Evolutionary conservation across 1,140 invertebrate species (phyloP), one percentile per base, ranked within the genome.

Genomic region (Potamilus streckersoni): DNA sequence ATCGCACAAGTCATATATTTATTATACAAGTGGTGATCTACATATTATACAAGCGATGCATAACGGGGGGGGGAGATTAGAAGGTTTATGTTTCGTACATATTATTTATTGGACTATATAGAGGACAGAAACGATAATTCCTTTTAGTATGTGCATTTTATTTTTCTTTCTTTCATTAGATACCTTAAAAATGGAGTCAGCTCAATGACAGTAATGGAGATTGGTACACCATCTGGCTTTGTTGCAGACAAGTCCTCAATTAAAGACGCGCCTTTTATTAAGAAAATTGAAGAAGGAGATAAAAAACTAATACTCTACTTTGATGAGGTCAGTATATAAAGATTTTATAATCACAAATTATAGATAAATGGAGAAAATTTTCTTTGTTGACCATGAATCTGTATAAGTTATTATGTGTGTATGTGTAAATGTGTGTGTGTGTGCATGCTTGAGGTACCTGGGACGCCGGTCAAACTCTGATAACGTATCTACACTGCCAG

Each of bases 291-390:
- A 88, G 94, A 93, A 0, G 93, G 92, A 5, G 92, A 95, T 75
- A 95, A 94, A 2, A 93, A 94, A 83, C 92, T 96, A 38, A 89
- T 95, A 38, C 90, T 96, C 19, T 96, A 96, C 84, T 96, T 96
- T 85, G 95, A 96, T 82, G 84, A 87, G 83, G 89, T 90, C 79
- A 58, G 65, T 56, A 27, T 23, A 17, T 56, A 23, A n/a, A 16
- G n/a, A 20, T 2, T 56, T 60, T 60, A 56, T 19, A n/a, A 23
- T n/a, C 2, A 6, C 4, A 60, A 62, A 19, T 2, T 60, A 56
- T 27, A 62, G 0, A 66, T n/a, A 66, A 23, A n/a, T 2, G 27
- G 31, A 23, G 6, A 66, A 4, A 61, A 5, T 61, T 61, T 19
- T 19, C 13, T 0, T 23, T 61, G 20, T 61, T 6, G 17, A 61